Conservation (phyloP, 92 coral and sea anemone species). For the Nematostella vectensis region DNA sequence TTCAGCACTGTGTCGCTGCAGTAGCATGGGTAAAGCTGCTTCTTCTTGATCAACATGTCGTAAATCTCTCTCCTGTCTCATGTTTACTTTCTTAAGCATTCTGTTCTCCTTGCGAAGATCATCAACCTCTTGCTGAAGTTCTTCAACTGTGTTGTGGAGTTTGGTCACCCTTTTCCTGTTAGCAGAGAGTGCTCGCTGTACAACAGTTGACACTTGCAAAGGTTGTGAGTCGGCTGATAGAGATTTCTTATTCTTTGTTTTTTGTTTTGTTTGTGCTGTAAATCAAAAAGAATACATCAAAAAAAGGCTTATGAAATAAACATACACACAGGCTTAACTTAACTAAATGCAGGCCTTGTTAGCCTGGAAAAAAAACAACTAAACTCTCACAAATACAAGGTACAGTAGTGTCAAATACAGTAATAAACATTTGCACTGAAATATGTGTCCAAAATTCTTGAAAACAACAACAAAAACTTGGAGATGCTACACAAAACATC, state of each 20-base stretch:
- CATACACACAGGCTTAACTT: neutral
- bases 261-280: constrained; percentile 34
- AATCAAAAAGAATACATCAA: constrained; percentile 2
- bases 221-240: constrained; percentile 53
- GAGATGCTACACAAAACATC: too few relatives aligned
- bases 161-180: constrained; percentile 75
- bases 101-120: constrained; percentile 62
- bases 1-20: constrained; percentile 88
- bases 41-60: constrained; percentile 65
- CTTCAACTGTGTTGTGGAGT: constrained; percentile 73
- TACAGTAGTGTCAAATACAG: too few relatives aligned
- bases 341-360: neutral
- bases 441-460: too few relatives aligned
- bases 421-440: too few relatives aligned
- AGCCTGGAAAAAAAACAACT: too few relatives aligned
- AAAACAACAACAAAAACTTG: too few relatives aligned
- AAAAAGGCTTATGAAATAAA: too few relatives aligned
- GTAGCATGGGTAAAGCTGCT: constrained; percentile 63
- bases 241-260: constrained; percentile 40
- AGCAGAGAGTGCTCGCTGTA: constrained; percentile 84
- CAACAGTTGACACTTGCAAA: constrained; percentile 45
- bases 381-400: too few relatives aligned
- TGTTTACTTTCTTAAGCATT: constrained; percentile 61
- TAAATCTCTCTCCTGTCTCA: constrained; percentile 78
- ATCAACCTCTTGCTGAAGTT: constrained; percentile 71